Base-by-base conservation (phyloP, 2,113 vertebrate species). In the mouse (Mus musculus) region DNA sequence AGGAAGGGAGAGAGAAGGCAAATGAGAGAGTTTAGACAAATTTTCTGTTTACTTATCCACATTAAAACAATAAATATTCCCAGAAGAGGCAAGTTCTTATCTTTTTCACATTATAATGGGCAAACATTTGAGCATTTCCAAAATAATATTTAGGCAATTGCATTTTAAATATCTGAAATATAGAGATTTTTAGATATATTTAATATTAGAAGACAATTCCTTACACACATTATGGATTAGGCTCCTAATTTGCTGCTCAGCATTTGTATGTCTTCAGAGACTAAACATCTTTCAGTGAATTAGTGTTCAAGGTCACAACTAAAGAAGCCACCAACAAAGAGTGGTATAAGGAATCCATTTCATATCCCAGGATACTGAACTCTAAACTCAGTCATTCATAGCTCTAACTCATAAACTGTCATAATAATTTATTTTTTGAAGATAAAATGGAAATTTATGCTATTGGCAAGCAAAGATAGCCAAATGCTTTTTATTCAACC, bases 31-130 rank as follows among this genome's bases (percentile, higher is more conserved):
- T 59, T 87, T 54, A 94, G 61, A 65, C 14, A 67, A 75, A 87
- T 75, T 80, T 91, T 97, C 36, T 82, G 71, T n/a, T 92, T 76
- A 73, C n/a, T 94, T 89, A 52, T 19, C 20, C 77, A 78, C 49
- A 91, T 92, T 28, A 87, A 88, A 82, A 87, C 61, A 77, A 36
- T 22, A 36, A 26, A 22, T 36, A 82, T 91, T 76, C 5, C 33
- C 90, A 63, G 36, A 75, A 33, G 56, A 84, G 3, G 72, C 1
- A 56, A 22, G 75, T 69, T 88, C 19, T 89, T 87, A 85, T 39
- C 12, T 3, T 13, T 88, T 91, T 85, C 33, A 59, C 1, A 22
- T 75, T 33, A 42, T 69, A 28, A 42, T 54, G 3, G 9, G 20
- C 49, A 59, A 76, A 46, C 67, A 28, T 77, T 92, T 88, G 63